These are phyloP conservation scores for Frankliniella fusca DNA, from an alignment of 2,888 invertebrate genomes.

Conservation along the genomic window DNA sequence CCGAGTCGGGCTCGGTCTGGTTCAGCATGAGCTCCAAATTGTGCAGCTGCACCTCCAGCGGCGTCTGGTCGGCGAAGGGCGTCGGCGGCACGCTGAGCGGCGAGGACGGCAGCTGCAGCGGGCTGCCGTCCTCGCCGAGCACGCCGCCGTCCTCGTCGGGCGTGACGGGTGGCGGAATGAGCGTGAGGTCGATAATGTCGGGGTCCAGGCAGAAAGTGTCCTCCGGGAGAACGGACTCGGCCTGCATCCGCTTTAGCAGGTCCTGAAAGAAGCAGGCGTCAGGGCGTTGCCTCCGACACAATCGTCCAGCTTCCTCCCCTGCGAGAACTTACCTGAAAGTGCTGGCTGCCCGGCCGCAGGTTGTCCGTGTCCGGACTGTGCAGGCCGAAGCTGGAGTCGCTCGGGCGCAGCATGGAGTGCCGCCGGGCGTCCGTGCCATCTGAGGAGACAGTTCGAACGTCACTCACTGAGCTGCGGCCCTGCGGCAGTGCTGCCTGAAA, in stretches of 20 bases:
- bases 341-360: conserved; percentile 47
- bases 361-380: conserved; percentile 67
- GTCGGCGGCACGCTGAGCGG: conserved; percentile 69
- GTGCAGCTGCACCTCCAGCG: conserved; percentile 35
- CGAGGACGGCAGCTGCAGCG: conserved; percentile 59
- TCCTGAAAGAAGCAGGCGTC: conserved; percentile 35
- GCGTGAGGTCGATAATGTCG: conserved; percentile 84
- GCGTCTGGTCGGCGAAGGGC: conserved; percentile 65
- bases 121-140: not conserved
- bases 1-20: conserved; percentile 13
- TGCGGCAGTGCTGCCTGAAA: too few species aligned
- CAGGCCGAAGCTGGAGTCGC: conserved; percentile 69
- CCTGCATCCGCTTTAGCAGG: conserved; percentile 45
- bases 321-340: conserved; percentile 51
- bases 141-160: conserved; percentile 59
- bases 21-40: conserved; percentile 28
- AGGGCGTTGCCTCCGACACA: not conserved
- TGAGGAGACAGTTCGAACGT: not conserved
- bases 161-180: conserved; percentile 80
- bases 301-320: not conserved
- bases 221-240: conserved; percentile 47
- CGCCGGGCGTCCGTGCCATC: not conserved
- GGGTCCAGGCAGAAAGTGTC: conserved; percentile 65
- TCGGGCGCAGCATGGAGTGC: conserved; percentile 38
- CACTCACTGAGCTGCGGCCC: too few species aligned